A percentile compares a stretch with the other conserved stretches of the same genome.
These are phyloP conservation scores for Pomatorhinus ruficollis DNA, from an alignment of 2,113 vertebrate species.

Conservation along the genomic window DNA sequence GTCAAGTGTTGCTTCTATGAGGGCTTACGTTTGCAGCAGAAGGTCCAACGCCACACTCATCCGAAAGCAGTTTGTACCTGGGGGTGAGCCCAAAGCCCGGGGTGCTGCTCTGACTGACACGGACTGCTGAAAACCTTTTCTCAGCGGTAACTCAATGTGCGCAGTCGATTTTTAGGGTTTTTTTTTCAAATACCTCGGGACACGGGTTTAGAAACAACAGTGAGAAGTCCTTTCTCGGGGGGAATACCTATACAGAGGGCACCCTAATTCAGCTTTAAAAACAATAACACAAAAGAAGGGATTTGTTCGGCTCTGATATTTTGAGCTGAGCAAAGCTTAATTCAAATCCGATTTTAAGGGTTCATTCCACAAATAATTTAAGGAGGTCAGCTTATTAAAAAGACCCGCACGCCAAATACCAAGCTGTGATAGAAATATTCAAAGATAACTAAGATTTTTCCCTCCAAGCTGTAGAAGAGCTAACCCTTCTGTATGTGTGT, in stretches of 20 bases:
- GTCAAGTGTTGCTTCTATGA: fast-evolving
- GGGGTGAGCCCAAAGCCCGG: not conserved
- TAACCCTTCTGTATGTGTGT: not conserved
- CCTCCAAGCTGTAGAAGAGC: not conserved
- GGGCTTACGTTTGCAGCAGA: not conserved
- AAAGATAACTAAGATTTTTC: not conserved
- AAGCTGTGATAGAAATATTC: not conserved
- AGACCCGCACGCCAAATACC: fast-evolving
- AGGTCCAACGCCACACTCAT: not conserved
- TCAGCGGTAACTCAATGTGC: not conserved
- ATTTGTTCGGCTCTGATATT: not conserved
- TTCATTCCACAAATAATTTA: not conserved
- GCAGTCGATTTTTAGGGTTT: too few species aligned
- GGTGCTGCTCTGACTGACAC: not conserved
- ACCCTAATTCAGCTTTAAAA: not conserved
- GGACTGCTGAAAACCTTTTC: not conserved
- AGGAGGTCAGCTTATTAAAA: not conserved
- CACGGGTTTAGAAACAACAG: not conserved
- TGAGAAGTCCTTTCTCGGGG: not conserved
- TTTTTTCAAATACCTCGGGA: not conserved
- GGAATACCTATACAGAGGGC: not conserved
- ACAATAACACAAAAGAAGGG: not conserved
- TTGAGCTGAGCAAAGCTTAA: not conserved
- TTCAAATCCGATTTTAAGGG: not conserved
- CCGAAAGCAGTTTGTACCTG: not conserved